Evolutionary conservation across 2,797 vertebrate species (phyloP).

Genomic region (Tragopan temminckii): DNA sequence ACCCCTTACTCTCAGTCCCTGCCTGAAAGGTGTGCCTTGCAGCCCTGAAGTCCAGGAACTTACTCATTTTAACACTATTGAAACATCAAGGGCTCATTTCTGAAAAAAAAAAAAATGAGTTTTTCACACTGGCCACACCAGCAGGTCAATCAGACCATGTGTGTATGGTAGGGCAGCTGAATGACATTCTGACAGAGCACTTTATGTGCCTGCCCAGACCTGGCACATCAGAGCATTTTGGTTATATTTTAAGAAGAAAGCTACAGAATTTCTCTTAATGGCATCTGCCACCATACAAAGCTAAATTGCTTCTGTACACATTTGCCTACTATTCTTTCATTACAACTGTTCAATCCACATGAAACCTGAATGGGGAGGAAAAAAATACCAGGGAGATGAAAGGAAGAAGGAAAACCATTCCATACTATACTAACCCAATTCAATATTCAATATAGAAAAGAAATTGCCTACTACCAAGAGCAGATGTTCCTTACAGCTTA

Average conservation of each 20-base stretch:
- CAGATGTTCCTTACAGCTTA: constrained; percentile 42
- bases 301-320: constrained; percentile 25
- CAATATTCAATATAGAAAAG: constrained; percentile 19
- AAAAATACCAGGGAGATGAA: constrained; percentile 37
- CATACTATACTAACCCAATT: constrained; percentile 4
- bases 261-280: constrained; percentile 6
- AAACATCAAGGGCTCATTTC: neutral
- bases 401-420: constrained; percentile 40
- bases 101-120: neutral
- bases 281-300: constrained; percentile 3
- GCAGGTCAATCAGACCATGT: accelerated
- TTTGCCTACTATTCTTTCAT: constrained; percentile 27
- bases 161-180: neutral
- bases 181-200: neutral
- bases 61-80: neutral
- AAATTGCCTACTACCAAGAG: constrained; percentile 47
- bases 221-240: neutral
- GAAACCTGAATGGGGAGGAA: neutral
- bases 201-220: neutral
- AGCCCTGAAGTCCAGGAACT: neutral
- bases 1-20: neutral
- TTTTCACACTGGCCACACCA: neutral
- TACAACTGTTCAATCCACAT: neutral
- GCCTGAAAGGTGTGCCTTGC: neutral
- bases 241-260: constrained; percentile 26